Base-by-base conservation (phyloP, 2,113 vertebrate species). In the Tylochromis polylepis region DNA sequence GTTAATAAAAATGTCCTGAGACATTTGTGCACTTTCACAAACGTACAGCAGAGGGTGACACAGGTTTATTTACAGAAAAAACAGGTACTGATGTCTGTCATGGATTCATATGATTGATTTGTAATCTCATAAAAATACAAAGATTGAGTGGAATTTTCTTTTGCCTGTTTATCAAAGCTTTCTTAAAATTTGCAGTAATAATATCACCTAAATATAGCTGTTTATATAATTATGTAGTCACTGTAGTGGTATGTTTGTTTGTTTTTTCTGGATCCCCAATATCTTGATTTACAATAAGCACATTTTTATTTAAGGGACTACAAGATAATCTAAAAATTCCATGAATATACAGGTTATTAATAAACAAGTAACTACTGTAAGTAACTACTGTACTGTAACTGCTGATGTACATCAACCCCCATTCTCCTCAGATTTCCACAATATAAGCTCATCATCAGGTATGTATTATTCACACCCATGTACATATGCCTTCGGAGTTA, bases 21-120 rank as follows among this genome's bases (percentile, higher is more conserved):
- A 57, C 16, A n/a, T 38, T 15, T 16, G 1, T 15, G 85, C 67
- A 88, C 15, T 67, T 58, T 18, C 22, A 41, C 38, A 58, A 9
- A 36, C 3, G 2, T 46, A 80, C 94, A 93, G 88, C 86, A 94
- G 94, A 87, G 90, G 90, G 91, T 29, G 67, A 12, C 79, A 65
- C 3, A 86, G 67, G 12, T 29, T 89, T 55, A 20, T 53, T 24
- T 15, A 81, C 20, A 67, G 3, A 53, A 12, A 36, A 20, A 55
- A 16, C 3, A 36, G 11, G 1, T 27, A 51, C 38, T 11, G 27
- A 81, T 1, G 16, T 27, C 12, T 14, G 46, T 16, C 27, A 20
- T 43, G n/a, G 46, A 11, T 43, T 56, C 53, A 55, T 27, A 11
- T 6, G 18, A 31, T 38, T 36, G 84, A 15, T 67, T 58, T 62